Evolutionary conservation across 2,113 vertebrate species (phyloP).

Genomic region (Excalfactoria chinensis): DNA sequence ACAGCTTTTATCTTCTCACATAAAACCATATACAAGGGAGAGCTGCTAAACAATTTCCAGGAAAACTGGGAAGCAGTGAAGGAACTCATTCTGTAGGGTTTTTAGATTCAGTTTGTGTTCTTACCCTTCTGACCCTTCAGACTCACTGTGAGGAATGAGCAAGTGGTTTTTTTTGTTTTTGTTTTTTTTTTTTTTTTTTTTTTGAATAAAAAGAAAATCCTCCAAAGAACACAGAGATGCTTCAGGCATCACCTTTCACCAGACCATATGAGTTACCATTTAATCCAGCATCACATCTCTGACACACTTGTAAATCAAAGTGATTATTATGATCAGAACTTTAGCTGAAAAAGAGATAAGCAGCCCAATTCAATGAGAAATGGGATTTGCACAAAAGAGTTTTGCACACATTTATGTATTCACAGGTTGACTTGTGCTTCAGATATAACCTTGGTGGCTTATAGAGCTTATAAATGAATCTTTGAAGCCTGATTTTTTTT

Average conservation of each 20-base stretch:
- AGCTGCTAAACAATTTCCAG: background rate
- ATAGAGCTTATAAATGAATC: background rate
- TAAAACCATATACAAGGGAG: background rate
- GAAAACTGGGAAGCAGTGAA: background rate
- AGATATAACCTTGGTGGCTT: background rate
- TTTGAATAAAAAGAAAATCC: too few relatives aligned
- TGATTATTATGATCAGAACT: background rate
- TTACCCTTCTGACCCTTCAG: background rate
- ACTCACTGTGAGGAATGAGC: background rate
- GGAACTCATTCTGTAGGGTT: background rate
- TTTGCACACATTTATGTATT: background rate
- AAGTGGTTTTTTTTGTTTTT: too few relatives aligned
- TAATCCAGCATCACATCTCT: background rate
- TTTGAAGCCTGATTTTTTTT: background rate
- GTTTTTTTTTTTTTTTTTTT: too few relatives aligned
- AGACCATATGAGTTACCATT: background rate
- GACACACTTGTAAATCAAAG: background rate
- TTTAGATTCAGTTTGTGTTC: background rate
- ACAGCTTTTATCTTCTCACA: background rate
- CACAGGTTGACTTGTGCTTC: background rate
- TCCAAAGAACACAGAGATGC: background rate
- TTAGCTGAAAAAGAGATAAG: background rate
- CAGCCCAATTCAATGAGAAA: background rate
- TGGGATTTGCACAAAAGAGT: background rate
- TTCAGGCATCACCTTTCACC: background rate